A percentile compares a stretch with the other conserved stretches of the same genome.
phyloP scores from a whole-genome alignment of 2,797 vertebrate genomes.

The Xenopus petersii region DNA sequence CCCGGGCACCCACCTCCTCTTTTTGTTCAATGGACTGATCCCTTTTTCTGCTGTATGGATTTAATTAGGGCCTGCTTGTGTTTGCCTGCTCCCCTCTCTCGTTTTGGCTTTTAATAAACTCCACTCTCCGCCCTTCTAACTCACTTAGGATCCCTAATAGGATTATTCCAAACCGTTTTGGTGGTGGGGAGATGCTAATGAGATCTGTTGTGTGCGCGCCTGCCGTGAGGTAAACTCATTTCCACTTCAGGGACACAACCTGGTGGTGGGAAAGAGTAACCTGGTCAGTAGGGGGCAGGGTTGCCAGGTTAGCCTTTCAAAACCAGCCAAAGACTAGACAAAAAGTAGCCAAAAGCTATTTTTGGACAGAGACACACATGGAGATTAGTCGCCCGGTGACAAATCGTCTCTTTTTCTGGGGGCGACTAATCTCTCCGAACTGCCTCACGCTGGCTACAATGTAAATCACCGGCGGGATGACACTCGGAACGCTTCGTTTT shows the following conservation, averaged over 20 bases:
- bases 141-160: constrained; percentile 17
- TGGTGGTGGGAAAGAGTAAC: too few species aligned
- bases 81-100: constrained; percentile 30
- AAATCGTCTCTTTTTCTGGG: too few species aligned
- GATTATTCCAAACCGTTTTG: constrained; percentile 27
- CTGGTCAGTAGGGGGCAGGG: too few species aligned
- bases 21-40: constrained; percentile 33
- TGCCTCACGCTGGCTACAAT: too few species aligned
- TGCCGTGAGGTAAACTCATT: constrained; percentile 20
- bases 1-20: constrained; percentile 18
- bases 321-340: too few species aligned
- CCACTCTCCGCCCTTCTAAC: neutral
- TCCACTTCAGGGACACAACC: constrained; percentile 18
- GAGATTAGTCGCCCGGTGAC: too few species aligned
- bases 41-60: constrained; percentile 23
- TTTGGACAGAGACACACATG: too few species aligned
- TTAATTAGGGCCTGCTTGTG: constrained; percentile 26
- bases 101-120: constrained; percentile 27
- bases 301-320: too few species aligned
- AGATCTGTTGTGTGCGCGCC: constrained; percentile 12
- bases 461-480: too few species aligned
- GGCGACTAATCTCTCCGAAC: too few species aligned
- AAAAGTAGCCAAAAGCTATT: too few species aligned
- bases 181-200: constrained; percentile 28
- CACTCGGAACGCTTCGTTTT: too few species aligned